These are phyloP conservation scores for Clarias pachynema DNA, from an alignment of 2,797 vertebrate species.

Conservation along the genomic window DNA sequence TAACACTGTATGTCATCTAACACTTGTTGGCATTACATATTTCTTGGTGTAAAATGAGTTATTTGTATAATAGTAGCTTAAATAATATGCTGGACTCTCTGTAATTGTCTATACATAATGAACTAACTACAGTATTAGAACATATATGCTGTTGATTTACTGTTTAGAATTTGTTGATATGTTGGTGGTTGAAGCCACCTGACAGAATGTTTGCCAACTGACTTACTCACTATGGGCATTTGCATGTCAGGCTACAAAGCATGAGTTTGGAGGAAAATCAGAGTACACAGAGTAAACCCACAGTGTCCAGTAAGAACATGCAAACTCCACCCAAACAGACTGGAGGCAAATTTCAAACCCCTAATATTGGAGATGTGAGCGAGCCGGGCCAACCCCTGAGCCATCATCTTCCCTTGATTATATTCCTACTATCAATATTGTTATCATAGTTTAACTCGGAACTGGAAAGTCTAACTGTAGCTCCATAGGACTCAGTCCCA, in stretches of 20 bases:
- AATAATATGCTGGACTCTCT: neutral
- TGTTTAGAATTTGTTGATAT: neutral
- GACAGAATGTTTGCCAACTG: neutral
- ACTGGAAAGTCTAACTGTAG: neutral
- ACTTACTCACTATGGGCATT: no score
- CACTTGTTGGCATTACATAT: neutral
- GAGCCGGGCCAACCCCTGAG: no score
- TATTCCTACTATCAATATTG: neutral
- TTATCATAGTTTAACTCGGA: neutral
- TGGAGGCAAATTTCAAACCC: no score
- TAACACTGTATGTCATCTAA: neutral
- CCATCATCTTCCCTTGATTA: neutral
- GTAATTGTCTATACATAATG: neutral
- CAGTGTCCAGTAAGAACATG: no score
- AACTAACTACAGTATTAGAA: neutral
- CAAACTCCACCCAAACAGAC: no score
- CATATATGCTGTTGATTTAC: neutral
- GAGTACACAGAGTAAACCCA: no score
- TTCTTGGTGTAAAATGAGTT: neutral
- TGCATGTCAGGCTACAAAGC: no score
- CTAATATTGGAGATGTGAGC: no score
- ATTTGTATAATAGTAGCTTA: neutral
- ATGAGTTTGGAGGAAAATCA: no score
- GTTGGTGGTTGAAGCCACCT: neutral
- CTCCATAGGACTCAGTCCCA: neutral